Evolutionary conservation across 2,888 invertebrate species (phyloP), one percentile per base, ranked within the genome.

Genomic region (Scrobipalpa atriplicella): DNA sequence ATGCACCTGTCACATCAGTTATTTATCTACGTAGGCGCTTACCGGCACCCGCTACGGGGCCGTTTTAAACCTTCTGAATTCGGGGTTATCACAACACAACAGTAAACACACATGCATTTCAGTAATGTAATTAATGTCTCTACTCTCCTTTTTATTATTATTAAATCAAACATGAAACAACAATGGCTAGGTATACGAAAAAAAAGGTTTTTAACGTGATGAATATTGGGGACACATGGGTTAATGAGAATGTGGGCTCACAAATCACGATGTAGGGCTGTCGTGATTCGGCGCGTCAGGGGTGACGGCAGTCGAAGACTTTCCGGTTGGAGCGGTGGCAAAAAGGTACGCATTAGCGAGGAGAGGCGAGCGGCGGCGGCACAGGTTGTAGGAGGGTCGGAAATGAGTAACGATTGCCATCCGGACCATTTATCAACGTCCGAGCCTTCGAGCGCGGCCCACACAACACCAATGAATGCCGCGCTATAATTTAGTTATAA

Each of bases 401-500:
- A 87, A 90, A 90, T 90, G 86, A 89, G 87, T 86, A 85, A 86
- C 85, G 86, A 85, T 85, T 85, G 82, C 82, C 84, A 79, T 82
- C 83, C 84, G 83, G 82, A 81, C 78, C 87, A 87, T 92, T 90
- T 85, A 88, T 92, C 91, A 91, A 87, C 85, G 90, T 89, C 90
- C 78, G 76, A 77, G 79, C 78, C 78, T 76, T 74, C 77, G 78
- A 82, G 83, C 81, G 29, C 76, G 78, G 77, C 75, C 77, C 75
- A 72, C 73, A 76, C 78, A 78, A 82, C 82, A 79, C 79, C 79
- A 83, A 84, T 83, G 79, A 84, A 83, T 82, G 79, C 77, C 72
- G 67, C 19, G 73, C 74, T 75, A 73, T 66, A 78, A 77, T 76
- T 80, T 74, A 75, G 66, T 58, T 68, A 68, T 68, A 69, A 69